Conservation (phyloP, 2,113 vertebrate species). For the Lepisosteus oculatus region DNA sequence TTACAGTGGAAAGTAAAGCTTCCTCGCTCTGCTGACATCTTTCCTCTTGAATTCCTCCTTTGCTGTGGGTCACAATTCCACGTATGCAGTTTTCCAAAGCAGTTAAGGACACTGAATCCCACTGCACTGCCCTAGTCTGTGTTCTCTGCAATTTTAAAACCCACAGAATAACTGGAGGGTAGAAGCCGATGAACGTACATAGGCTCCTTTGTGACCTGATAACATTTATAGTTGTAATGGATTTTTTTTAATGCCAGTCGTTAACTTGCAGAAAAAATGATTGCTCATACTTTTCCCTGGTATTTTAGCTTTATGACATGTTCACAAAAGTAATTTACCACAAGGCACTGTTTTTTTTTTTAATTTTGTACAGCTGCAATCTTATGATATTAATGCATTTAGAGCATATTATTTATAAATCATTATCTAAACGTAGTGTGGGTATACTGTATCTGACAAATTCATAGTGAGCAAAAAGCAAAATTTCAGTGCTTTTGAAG, state of each 20-base stretch:
- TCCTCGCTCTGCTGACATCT: constrained; percentile 2
- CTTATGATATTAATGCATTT: too few relatives aligned
- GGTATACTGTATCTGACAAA: too few relatives aligned
- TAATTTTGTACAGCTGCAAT: too few relatives aligned
- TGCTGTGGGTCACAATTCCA: constrained; percentile 31
- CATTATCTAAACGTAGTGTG: too few relatives aligned
- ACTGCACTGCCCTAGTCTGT: too few relatives aligned
- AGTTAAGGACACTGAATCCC: constrained; percentile 32
- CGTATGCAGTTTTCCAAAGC: constrained; percentile 11
- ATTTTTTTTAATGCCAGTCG: constrained; percentile 75
- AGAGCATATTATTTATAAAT: too few relatives aligned
- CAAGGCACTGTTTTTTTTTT: too few relatives aligned
- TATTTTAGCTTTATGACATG: constrained; percentile 77
- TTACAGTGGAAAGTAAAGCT: neutral
- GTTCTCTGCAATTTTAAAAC: too few relatives aligned
- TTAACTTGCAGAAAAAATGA: constrained; percentile 65
- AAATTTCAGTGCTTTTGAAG: too few relatives aligned
- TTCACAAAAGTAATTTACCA: constrained; percentile 54
- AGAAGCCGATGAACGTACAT: constrained; percentile 37
- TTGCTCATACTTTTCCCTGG: constrained; percentile 67
- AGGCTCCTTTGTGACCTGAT: constrained; percentile 61
- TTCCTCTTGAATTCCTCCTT: constrained; percentile 17
- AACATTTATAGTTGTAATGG: constrained; percentile 81
- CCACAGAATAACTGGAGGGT: constrained; percentile 34
- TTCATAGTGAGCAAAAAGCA: too few relatives aligned